Conservation (phyloP, 2,797 vertebrate genomes). For the Notoglanidium macrostoma region DNA sequence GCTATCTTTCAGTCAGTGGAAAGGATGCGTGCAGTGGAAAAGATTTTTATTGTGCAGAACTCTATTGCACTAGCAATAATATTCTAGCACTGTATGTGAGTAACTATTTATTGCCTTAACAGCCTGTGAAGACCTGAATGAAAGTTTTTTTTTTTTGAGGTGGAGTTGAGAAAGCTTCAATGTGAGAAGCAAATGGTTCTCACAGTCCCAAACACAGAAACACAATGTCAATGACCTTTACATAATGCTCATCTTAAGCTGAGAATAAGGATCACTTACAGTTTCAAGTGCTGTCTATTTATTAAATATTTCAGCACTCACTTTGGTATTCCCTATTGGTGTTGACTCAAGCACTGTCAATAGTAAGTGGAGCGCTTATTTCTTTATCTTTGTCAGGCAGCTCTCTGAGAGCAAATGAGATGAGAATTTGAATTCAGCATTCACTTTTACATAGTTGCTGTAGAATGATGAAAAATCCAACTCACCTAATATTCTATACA, state of each 20-base stretch:
- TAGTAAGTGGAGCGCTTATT: constrained; percentile 25
- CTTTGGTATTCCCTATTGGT: constrained; percentile 35
- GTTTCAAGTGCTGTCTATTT: constrained; percentile 41
- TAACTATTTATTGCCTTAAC: no score
- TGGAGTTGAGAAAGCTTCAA: constrained; percentile 34
- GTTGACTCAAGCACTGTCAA: constrained; percentile 27
- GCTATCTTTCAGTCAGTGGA: no score
- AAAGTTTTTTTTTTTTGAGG: neutral
- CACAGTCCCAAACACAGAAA: constrained; percentile 30
- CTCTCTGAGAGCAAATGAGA: neutral
- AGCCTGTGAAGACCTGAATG: constrained; percentile 20
- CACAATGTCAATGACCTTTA: constrained; percentile 40
- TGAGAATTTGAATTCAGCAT: constrained; percentile 1
- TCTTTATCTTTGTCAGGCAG: constrained; percentile 26
- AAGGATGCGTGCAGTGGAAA: neutral
- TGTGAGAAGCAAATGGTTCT: constrained; percentile 28
- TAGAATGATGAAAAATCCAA: neutral
- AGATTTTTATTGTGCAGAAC: neutral
- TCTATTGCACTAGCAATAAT: neutral
- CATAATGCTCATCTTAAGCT: constrained; percentile 13
- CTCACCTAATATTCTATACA: neutral
- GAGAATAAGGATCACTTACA: constrained; percentile 29
- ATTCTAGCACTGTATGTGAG: neutral
- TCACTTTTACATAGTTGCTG: neutral
- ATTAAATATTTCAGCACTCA: constrained; percentile 36